A percentile compares a stretch with the other conserved stretches of the same genome.
These are phyloP conservation scores for Manis pentadactyla DNA, from an alignment of 2,797 vertebrate genomes.

Conservation along the genomic window DNA sequence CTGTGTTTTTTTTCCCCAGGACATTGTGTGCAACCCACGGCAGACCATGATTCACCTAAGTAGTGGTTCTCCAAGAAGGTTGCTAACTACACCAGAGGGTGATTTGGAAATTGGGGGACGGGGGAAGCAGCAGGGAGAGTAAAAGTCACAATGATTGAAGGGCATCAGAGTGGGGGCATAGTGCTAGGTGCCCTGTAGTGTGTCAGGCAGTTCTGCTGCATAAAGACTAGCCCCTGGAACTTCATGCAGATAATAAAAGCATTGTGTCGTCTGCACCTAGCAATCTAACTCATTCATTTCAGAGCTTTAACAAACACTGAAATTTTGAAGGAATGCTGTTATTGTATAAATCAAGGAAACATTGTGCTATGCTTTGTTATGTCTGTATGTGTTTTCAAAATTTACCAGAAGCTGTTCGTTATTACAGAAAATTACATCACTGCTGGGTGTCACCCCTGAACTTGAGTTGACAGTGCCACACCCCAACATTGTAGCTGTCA, in stretches of 20 bases:
- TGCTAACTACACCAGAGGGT: neutral
- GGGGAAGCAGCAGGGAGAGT: neutral
- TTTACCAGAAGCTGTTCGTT: neutral
- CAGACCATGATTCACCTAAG: neutral
- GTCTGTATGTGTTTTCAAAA: neutral
- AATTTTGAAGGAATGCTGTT: neutral
- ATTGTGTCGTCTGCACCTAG: neutral
- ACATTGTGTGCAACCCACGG: neutral
- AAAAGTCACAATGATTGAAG: neutral
- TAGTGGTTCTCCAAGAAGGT: neutral
- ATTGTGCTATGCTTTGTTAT: neutral
- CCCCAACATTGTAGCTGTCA: neutral
- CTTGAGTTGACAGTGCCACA: neutral
- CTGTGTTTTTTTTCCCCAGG: neutral
- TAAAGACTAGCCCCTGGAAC: neutral
- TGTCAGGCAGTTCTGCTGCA: neutral
- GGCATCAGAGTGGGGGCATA: too few species aligned
- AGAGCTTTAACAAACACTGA: neutral
- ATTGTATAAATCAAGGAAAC: neutral
- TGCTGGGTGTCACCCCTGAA: neutral
- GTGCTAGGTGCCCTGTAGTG: neutral
- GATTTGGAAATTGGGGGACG: neutral
- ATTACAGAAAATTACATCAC: slow-evolving; percentile 1
- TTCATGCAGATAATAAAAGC: neutral
- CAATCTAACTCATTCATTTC: neutral